These are phyloP conservation scores for Drosophila formosana DNA, from an alignment of 2,888 invertebrate species.

Conservation along the genomic window DNA sequence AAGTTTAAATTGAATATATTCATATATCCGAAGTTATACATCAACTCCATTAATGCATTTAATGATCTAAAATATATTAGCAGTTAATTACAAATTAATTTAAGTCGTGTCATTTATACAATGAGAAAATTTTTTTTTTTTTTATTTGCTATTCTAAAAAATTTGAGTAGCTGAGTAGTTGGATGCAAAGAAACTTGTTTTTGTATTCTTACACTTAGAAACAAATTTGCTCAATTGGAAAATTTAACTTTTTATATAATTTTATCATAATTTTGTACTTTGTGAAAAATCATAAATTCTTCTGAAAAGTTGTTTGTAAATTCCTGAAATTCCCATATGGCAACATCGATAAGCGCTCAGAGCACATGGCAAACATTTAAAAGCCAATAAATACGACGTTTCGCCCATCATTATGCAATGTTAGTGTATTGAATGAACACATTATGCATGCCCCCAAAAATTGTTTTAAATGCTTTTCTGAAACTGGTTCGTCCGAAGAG, in stretches of 20 bases:
- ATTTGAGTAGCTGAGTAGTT: too few species aligned
- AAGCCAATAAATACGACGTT: conserved; percentile 3
- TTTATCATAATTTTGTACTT: too few species aligned
- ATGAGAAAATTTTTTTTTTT: neutral
- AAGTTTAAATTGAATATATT: too few species aligned
- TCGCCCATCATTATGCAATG: conserved; percentile 61
- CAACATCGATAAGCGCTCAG: neutral
- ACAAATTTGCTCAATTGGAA: too few species aligned
- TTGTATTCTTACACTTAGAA: too few species aligned
- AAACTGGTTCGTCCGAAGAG: conserved; percentile 54
- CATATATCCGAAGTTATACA: too few species aligned
- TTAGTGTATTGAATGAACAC: conserved; percentile 52
- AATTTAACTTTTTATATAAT: too few species aligned
- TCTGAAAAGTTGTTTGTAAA: neutral
- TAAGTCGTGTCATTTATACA: neutral
- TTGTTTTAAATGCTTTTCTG: conserved; percentile 57
- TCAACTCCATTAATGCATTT: too few species aligned
- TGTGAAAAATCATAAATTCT: too few species aligned
- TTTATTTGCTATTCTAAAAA: too few species aligned
- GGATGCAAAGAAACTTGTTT: too few species aligned
- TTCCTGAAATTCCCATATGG: neutral
- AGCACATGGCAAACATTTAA: conserved; percentile 20
- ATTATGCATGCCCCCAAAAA: conserved; percentile 60
- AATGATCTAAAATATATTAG: neutral
- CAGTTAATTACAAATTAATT: conserved; percentile 1